Percentiles rank a stretch among this genome's conserved stretches.
Evolutionary conservation across 2,888 invertebrate genomes (phyloP).

Genomic region (Rhingia rostrata): DNA sequence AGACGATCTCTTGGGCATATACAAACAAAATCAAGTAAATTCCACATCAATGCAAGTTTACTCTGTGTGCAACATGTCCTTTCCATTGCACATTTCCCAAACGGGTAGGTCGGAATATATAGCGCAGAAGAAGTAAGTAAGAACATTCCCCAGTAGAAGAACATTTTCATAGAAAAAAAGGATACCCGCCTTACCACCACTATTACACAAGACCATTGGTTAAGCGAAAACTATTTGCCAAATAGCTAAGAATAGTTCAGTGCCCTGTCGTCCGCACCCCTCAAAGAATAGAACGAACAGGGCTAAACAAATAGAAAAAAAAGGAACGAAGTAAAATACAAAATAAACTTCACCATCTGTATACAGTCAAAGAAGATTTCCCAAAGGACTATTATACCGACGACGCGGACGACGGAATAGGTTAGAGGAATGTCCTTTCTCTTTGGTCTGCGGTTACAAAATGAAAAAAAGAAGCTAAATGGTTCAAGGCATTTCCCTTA

Average conservation of each 20-base stretch:
- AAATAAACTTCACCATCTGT: conserved; percentile 40
- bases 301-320: conserved; percentile 43
- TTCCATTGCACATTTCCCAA: conserved; percentile 31
- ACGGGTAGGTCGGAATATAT: conserved; percentile 11
- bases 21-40: conserved; percentile 46
- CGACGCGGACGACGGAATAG: conserved; percentile 19
- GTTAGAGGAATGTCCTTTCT: conserved; percentile 53
- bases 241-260: conserved; percentile 37
- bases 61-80: conserved; percentile 60
- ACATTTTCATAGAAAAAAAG: conserved; percentile 17
- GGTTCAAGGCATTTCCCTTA: conserved; percentile 25
- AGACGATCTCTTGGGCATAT: conserved; percentile 54
- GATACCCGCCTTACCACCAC: not conserved
- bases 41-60: conserved; percentile 59
- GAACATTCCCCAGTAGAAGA: conserved; percentile 8
- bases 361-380: conserved; percentile 70
- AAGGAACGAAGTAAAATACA: not conserved
- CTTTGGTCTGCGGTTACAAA: conserved; percentile 40
- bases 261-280: not conserved
- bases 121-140: conserved; percentile 22
- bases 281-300: conserved; percentile 2
- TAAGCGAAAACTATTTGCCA: conserved; percentile 68
- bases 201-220: conserved; percentile 42
- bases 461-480: conserved; percentile 19
- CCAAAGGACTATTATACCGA: conserved; percentile 62